Evolutionary conservation across 2,888 invertebrate genomes (phyloP), one percentile per base, ranked within the genome.

Genomic region (Aspidapion aeneum): DNA sequence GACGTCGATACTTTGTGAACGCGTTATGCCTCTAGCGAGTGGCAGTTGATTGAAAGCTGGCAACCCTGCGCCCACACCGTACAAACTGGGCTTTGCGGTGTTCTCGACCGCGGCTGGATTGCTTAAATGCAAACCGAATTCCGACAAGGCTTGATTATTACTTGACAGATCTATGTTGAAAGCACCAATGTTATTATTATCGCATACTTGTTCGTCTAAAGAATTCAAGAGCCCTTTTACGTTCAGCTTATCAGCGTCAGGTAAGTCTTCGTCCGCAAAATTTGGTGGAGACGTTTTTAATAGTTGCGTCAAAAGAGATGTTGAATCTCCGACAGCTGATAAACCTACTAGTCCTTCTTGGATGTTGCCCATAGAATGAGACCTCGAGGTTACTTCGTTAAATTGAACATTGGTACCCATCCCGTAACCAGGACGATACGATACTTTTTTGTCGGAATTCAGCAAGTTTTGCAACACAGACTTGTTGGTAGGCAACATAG

Each of bases 291-390:
- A 52, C 7, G 7, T 20, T 35, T 22, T 51, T 12, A 55, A 52
- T 12, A 61, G 55, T 48, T 66, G 64, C 63, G 63, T 62, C n/a
- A 52, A 7, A 18, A 52, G 19, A 17, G 52, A 17, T 5, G 17
- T 9, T 5, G 17, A 17, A 19, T 19, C n/a, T 9, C 9, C 9
- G 7, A 52, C 19, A 7, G 17, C 18, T 5, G 17, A 19, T 19
- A 52, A 19, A 52, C 7, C 18, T 60, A 72, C 72, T 12, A 35
- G 3, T 35, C 12, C 35, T 12, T 3, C 72, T 51, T 73, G 72
- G 58, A 71, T 71, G 18, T 75, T 61, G 0, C 93, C 93, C 57
- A 92, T 93, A 16, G 93, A 93, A 72, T 92, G 93, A 5, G 93
- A 93, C 60, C 93, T 60, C 19, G 60, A 59, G 17, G 58, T 35